A percentile compares a stretch with the other conserved stretches of the same genome.
These are phyloP conservation scores for Cerceris ruficornis DNA, from an alignment of 2,888 invertebrate genomes.

Conservation along the genomic window DNA sequence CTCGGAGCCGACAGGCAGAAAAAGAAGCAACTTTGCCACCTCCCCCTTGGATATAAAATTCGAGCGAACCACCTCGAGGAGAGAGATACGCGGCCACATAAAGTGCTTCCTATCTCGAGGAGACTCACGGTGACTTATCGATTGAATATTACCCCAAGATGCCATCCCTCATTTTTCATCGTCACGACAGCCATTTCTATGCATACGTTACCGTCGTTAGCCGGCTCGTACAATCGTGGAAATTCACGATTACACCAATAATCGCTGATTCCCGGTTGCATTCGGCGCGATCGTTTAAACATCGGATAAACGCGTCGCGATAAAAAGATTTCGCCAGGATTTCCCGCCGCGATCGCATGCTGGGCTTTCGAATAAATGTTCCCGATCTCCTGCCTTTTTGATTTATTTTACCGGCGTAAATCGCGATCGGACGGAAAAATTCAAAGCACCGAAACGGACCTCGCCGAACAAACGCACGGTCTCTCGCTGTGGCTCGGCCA, in stretches of 20 bases:
- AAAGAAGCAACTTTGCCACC: conserved; percentile 62
- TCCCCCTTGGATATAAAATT: conserved; percentile 59
- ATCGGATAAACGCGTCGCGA: conserved; percentile 36
- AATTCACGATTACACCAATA: conserved; percentile 45
- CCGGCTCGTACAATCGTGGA: conserved; percentile 1
- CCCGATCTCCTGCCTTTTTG: conserved; percentile 18
- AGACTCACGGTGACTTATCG: conserved; percentile 40
- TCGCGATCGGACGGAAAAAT: conserved; percentile 27
- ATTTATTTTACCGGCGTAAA: conserved; percentile 34
- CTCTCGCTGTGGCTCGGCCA: no score
- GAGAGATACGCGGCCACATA: conserved; percentile 13
- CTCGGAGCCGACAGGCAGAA: conserved; percentile 36
- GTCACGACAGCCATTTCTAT: neutral
- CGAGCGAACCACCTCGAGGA: conserved; percentile 25
- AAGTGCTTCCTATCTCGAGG: conserved; percentile 11
- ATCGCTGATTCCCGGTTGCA: conserved; percentile 16
- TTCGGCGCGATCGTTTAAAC: conserved; percentile 12
- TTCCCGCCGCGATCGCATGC: conserved; percentile 6
- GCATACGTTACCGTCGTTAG: neutral
- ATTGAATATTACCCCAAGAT: conserved; percentile 43
- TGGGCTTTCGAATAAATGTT: conserved; percentile 42
- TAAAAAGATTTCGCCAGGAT: conserved; percentile 49
- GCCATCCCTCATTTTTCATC: conserved; percentile 43
- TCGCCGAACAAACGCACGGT: neutral
- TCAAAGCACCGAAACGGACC: neutral